These are phyloP conservation scores for Plecotus auritus DNA, from an alignment of 2,113 vertebrate genomes.

Conservation along the genomic window DNA sequence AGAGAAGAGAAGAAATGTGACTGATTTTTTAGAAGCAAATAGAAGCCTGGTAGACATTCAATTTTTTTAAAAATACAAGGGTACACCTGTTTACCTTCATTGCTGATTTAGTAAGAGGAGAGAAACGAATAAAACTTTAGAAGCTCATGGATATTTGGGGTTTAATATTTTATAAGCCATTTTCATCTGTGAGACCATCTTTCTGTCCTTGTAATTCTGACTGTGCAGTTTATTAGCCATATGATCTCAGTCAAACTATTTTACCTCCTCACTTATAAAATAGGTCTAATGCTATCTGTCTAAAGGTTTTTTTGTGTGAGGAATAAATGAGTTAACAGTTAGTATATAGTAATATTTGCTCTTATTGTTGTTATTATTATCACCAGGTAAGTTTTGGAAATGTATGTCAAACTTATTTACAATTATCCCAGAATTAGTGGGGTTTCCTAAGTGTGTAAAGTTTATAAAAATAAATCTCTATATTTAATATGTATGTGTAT, in stretches of 20 bases:
- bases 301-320: background rate
- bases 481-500: background rate
- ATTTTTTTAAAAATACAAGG: background rate
- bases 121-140: constrained; percentile 31
- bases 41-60: background rate
- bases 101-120: constrained; percentile 19
- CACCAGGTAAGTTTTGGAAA: background rate
- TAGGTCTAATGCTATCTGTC: background rate
- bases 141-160: background rate
- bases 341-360: background rate
- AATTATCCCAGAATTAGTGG: background rate
- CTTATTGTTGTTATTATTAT: background rate
- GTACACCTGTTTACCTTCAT: background rate
- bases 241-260: background rate
- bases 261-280: background rate
- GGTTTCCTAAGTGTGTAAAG: background rate
- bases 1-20: background rate
- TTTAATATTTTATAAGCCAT: constrained; percentile 25
- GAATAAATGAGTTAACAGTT: background rate
- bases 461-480: background rate
- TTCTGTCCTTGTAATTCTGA: constrained; percentile 7
- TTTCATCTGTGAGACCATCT: background rate
- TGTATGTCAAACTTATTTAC: background rate
- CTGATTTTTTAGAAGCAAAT: background rate
- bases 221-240: background rate